Base-by-base conservation (phyloP, 64 coral and sea anemone species). In the Stichodactyla helianthus region DNA sequence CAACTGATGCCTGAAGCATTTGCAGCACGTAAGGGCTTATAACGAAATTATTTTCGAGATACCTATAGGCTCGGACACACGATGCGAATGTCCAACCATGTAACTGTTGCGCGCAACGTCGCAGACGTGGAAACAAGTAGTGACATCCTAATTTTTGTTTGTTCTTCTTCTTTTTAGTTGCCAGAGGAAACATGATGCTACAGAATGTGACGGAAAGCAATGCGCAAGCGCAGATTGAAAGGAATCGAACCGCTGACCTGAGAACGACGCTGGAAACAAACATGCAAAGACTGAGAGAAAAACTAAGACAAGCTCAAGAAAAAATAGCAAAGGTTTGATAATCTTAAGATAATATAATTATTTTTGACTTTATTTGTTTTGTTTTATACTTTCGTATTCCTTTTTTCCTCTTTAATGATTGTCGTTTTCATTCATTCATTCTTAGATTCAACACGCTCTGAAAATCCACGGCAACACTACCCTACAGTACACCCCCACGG, bases 391-490 rank as follows among this genome's bases (percentile, higher is more conserved):
- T 27, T 12, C 8, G 35, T 44, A 44, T 44, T 55, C 7, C 50
- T 7, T 55, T 16, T 20, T 56, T 3, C 25, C 16, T 23, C 6
- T 23, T 53, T 6, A 17, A 54, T 53, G 6, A 26, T 7, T 56
- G 7, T 44, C 31, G 20, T 44, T 8, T 64, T 44, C 86, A 6
- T 23, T 81, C 77, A 2, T 64, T 44, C 86, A 4, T 23, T 81
- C 77, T 54, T 62, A 98, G 96, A 94, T 98, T 67, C 92, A 89
- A 52, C 91, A 94, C 57, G 96, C 96, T 67, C 27, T 98, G 80
- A 88, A 89, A 23, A 62, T 98, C 10, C 81, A 95, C 82, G 96
- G 96, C 0, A 94, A 84, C 5, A 98, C 96, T 44, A 83, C 87
- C 16, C 83, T 98, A 20, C 80, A 91, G 82, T 98, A 95, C 82